A percentile compares a stretch with the other conserved stretches of the same genome.
Conservation (phyloP, 2,888 invertebrate species). For the Hecatera dysodea region DNA sequence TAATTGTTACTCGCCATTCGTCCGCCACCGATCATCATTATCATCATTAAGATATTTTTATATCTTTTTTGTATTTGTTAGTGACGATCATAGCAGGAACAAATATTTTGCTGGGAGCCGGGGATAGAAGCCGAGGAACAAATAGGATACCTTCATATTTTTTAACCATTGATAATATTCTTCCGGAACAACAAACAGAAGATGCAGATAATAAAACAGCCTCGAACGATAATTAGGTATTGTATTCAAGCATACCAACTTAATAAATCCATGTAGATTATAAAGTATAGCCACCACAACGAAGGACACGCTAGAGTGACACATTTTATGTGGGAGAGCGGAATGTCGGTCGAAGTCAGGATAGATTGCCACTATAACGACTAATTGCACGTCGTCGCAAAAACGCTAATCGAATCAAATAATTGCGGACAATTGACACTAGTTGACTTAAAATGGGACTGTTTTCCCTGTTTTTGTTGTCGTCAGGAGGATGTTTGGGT, state of each 20-base stretch:
- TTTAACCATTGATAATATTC: neutral
- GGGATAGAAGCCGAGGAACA: no score
- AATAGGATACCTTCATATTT: neutral
- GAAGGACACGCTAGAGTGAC: constrained; percentile 38
- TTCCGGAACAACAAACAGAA: neutral
- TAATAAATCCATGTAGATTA: constrained; percentile 8
- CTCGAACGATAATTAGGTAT: neutral
- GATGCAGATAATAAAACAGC: neutral
- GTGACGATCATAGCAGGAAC: no score
- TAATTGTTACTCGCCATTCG: no score
- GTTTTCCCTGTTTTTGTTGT: constrained; percentile 44
- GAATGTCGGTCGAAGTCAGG: constrained; percentile 47
- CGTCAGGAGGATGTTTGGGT: constrained; percentile 23
- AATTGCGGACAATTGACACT: constrained; percentile 72
- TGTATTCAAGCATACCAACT: neutral
- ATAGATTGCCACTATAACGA: constrained; percentile 54
- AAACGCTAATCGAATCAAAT: constrained; percentile 69
- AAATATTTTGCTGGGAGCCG: no score
- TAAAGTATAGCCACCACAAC: constrained; percentile 19
- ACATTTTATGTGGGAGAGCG: constrained; percentile 68
- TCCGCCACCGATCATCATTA: no score
- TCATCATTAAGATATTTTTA: no score
- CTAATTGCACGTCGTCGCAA: constrained; percentile 67
- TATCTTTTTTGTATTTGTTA: no score
- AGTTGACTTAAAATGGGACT: constrained; percentile 67